Conservation (phyloP, 1,140 invertebrate genomes). For the Drosophila suzukii region DNA sequence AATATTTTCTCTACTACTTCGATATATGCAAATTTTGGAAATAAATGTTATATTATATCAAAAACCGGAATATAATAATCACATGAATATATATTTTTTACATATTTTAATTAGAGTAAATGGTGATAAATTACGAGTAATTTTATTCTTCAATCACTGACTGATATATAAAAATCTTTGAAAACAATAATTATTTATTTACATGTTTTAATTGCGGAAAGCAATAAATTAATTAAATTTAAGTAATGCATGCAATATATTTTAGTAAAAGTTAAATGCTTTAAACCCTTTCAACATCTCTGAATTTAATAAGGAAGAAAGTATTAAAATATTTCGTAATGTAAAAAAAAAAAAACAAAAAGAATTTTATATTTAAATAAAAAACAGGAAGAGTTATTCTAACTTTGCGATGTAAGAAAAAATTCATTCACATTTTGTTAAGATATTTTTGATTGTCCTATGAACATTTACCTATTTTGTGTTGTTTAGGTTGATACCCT, state of each 20-base stretch:
- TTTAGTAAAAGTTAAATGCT: not conserved
- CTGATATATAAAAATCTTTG: not conserved
- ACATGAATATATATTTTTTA: not conserved
- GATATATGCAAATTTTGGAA: not conserved
- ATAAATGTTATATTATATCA: not conserved
- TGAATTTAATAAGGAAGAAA: too few species aligned
- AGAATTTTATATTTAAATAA: too few species aligned
- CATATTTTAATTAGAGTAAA: not conserved
- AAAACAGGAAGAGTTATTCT: too few species aligned
- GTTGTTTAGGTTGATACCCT: not conserved
- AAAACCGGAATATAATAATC: not conserved
- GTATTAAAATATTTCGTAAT: too few species aligned
- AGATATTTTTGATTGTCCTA: not conserved
- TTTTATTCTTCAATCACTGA: not conserved
- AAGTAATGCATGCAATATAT: not conserved
- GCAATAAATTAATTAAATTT: not conserved
- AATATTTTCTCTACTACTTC: not conserved
- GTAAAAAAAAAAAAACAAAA: too few species aligned
- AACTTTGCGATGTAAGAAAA: too few species aligned
- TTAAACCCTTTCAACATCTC: not conserved
- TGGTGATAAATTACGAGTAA: not conserved
- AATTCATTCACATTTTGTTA: too few species aligned
- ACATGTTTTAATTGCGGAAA: not conserved
- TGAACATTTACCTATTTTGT: not conserved
- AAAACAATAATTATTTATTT: not conserved